These are phyloP conservation scores for Catocala fraxini DNA, from an alignment of 2,888 invertebrate species.

Conservation along the genomic window DNA sequence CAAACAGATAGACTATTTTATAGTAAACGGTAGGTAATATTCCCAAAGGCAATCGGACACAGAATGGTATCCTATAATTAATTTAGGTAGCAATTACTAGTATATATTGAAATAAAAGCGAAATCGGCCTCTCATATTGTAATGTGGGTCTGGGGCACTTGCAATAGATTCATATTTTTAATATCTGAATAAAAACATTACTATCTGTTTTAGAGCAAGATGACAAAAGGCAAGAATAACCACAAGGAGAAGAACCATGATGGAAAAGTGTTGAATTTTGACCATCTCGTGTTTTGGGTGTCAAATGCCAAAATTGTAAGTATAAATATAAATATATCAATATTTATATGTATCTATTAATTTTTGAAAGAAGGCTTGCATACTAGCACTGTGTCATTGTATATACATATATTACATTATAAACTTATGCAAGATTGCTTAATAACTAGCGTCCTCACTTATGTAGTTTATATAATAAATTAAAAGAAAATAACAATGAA, in stretches of 20 bases:
- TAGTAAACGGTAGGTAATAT: constrained; percentile 1
- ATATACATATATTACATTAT: too few species aligned
- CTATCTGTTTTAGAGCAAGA: constrained; percentile 44
- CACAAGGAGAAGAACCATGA: constrained; percentile 22
- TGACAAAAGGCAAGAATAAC: constrained; percentile 60
- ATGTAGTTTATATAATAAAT: too few species aligned
- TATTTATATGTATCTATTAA: too few species aligned
- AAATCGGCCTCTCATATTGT: constrained; percentile 12
- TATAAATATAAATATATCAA: constrained; percentile 10
- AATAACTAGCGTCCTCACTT: too few species aligned
- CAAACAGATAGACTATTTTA: constrained; percentile 9
- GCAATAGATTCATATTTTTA: neutral
- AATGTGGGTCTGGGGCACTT: neutral
- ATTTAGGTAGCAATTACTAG: constrained; percentile 18
- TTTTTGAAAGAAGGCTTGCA: too few species aligned
- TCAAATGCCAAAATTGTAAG: constrained; percentile 80
- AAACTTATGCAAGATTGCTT: too few species aligned
- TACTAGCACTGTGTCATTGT: too few species aligned
- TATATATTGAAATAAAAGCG: constrained; percentile 34
- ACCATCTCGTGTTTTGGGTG: constrained; percentile 81
- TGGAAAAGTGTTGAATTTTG: constrained; percentile 75
- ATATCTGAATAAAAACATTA: too few species aligned
- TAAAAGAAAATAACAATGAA: too few species aligned
- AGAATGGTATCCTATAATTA: constrained; percentile 34
- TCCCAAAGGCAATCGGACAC: constrained; percentile 36